Conservation (phyloP, 2,113 vertebrate genomes). For the Cynocephalus volans region DNA sequence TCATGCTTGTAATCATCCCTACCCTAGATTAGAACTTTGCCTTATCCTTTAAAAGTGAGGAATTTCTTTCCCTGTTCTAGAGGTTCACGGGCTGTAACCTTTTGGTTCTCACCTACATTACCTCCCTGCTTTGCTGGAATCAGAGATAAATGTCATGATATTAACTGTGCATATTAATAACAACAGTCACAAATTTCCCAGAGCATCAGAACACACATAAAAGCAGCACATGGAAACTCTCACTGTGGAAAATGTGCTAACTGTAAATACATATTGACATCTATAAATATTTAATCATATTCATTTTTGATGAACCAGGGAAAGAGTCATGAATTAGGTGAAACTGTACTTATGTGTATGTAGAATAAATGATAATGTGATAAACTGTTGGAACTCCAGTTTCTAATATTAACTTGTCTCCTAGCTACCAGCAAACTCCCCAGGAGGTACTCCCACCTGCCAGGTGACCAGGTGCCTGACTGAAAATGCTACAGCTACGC, state of each 20-base stretch:
- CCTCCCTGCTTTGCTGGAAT: not conserved
- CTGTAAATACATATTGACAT: not conserved
- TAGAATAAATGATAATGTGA: not conserved
- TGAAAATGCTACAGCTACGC: not conserved
- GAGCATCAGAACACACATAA: constrained; percentile 30
- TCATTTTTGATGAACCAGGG: not conserved
- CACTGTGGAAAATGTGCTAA: not conserved
- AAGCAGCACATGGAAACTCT: not conserved
- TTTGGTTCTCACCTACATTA: not conserved
- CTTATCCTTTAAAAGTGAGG: not conserved
- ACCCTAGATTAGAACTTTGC: not conserved
- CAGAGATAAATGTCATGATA: constrained; percentile 24
- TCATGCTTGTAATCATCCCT: not conserved
- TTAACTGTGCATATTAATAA: constrained; percentile 33
- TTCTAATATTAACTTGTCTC: constrained; percentile 27
- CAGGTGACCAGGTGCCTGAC: not conserved
- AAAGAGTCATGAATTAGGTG: not conserved
- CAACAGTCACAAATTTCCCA: not conserved
- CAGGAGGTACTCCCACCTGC: not conserved
- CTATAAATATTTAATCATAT: not conserved
- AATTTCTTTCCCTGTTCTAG: not conserved
- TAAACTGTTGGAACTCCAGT: not conserved
- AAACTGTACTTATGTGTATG: not conserved
- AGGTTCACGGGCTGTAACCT: not conserved
- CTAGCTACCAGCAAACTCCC: not conserved